Conservation (phyloP, 2,113 vertebrate genomes). For the Uropsilus gracilis region DNA sequence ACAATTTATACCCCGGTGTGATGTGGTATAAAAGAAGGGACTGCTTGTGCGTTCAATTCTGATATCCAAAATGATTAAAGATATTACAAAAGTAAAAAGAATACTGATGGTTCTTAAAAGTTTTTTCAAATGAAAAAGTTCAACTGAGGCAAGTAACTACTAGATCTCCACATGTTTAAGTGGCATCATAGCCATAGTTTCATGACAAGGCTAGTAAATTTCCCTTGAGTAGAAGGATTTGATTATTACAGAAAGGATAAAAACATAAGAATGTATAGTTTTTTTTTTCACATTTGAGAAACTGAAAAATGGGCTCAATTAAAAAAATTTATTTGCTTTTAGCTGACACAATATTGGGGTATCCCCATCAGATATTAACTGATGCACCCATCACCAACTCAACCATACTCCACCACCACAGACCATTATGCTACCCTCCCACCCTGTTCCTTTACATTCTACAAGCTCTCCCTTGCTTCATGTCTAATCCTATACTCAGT, state of each 20-base stretch:
- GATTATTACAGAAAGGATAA: conserved; percentile 11
- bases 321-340: neutral
- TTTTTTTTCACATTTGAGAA: neutral
- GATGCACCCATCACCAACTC: too few species aligned
- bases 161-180: neutral
- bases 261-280: neutral
- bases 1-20: neutral
- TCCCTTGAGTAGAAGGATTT: neutral
- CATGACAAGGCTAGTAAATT: neutral
- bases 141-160: neutral
- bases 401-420: too few species aligned
- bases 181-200: neutral
- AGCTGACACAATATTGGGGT: too few species aligned
- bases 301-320: conserved; percentile 40
- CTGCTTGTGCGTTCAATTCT: neutral
- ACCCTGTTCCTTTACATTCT: too few species aligned
- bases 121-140: neutral
- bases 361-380: too few species aligned
- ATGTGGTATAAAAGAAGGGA: neutral
- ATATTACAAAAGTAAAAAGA: neutral
- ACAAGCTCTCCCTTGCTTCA: too few species aligned
- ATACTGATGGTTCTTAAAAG: neutral
- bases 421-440: too few species aligned
- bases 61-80: neutral
- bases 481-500: too few species aligned